phyloP scores from a whole-genome alignment of 2,797 vertebrate genomes.

The Neosalanx taihuensis region DNA sequence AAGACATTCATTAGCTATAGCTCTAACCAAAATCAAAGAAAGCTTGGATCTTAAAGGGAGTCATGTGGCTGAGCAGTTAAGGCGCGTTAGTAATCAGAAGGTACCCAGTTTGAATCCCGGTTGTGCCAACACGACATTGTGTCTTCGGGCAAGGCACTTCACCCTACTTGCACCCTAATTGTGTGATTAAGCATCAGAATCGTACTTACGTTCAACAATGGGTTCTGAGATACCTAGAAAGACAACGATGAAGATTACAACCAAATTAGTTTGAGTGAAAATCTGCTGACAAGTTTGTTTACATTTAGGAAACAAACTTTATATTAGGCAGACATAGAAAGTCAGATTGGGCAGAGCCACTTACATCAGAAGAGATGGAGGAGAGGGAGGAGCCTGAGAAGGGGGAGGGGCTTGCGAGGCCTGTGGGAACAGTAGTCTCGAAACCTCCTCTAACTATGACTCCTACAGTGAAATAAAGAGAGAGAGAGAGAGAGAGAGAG shows the following conservation, averaged over 20 bases:
- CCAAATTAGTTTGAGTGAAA: not conserved
- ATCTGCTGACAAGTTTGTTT: not conserved
- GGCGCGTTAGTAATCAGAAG: too few relatives aligned
- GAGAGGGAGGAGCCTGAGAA: slow-evolving; percentile 37
- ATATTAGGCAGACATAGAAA: not conserved
- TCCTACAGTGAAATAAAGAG: slow-evolving; percentile 22
- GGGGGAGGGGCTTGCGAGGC: slow-evolving; percentile 51
- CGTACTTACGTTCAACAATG: slow-evolving; percentile 69
- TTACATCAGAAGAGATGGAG: slow-evolving; percentile 65
- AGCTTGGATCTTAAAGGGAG: too few relatives aligned
- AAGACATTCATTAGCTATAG: not conserved
- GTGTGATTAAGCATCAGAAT: not conserved
- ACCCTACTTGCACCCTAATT: too few relatives aligned
- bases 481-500: slow-evolving; percentile 8
- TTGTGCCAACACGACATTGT: too few relatives aligned
- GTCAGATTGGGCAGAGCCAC: slow-evolving; percentile 12
- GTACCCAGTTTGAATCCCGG: too few relatives aligned
- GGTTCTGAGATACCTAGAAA: slow-evolving; percentile 67
- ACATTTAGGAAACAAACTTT: not conserved
- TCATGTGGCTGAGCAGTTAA: too few relatives aligned
- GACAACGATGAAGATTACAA: slow-evolving; percentile 17
- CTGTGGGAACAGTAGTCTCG: slow-evolving; percentile 43
- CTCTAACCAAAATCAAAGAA: too few relatives aligned
- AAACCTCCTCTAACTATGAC: slow-evolving; percentile 39
- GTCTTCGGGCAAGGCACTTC: too few relatives aligned